Conservation (phyloP, 1,140 invertebrate species). For the Diachasmimorpha longicaudata region DNA sequence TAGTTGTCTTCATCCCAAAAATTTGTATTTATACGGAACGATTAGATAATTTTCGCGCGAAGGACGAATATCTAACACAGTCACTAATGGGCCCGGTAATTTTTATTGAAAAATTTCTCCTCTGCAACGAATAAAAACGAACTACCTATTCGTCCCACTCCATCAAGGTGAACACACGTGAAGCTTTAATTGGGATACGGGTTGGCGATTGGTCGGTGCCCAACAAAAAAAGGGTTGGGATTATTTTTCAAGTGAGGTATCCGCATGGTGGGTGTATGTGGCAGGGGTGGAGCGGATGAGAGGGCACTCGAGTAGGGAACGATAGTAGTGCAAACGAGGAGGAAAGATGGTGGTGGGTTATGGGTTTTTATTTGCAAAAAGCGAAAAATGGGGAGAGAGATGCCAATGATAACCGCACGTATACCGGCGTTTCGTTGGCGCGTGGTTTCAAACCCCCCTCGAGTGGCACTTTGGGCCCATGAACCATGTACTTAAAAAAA, state of each 20-base stretch:
- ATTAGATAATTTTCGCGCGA: no score
- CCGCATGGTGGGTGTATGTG: slow-evolving; percentile 23
- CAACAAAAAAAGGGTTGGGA: slow-evolving; percentile 45
- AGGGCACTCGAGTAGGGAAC: slow-evolving; percentile 36
- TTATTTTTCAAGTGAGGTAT: slow-evolving; percentile 48
- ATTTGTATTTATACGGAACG: no score
- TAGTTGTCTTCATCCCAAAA: no score
- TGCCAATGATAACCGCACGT: neutral
- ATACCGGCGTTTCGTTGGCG: slow-evolving; percentile 1
- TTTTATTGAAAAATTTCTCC: no score
- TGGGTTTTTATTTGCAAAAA: slow-evolving; percentile 1
- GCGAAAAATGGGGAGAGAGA: neutral
- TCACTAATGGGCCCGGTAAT: no score
- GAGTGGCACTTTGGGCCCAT: slow-evolving; percentile 21
- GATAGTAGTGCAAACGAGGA: neutral
- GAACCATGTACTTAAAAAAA: slow-evolving; percentile 14
- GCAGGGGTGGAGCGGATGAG: slow-evolving; percentile 54
- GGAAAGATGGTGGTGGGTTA: neutral
- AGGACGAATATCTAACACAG: no score
- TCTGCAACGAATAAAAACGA: neutral
- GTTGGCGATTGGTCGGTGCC: slow-evolving; percentile 46
- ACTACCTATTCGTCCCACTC: neutral
- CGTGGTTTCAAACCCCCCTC: slow-evolving; percentile 2
- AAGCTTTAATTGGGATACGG: slow-evolving; percentile 32
- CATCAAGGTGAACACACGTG: neutral